Evolutionary conservation across 2,888 invertebrate species (phyloP).

Genomic region (Protula sp.): DNA sequence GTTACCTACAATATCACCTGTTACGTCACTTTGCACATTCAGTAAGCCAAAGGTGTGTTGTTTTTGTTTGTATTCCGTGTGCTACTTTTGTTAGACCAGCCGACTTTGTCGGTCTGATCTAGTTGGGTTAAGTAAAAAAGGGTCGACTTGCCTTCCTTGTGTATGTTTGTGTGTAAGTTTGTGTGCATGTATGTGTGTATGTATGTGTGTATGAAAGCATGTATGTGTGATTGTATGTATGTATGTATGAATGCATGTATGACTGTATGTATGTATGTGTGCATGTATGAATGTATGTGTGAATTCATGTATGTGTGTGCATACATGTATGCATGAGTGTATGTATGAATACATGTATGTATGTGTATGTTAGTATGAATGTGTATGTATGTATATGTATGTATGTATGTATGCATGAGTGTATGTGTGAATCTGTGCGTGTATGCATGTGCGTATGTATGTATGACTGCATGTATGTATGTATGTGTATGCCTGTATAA

Average conservation of each 20-base stretch:
- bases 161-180: conserved; percentile 10
- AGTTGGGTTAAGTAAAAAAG: too few relatives aligned
- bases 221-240: background rate
- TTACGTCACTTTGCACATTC: too few relatives aligned
- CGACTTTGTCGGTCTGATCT: too few relatives aligned
- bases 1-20: too few relatives aligned
- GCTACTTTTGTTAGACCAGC: too few relatives aligned
- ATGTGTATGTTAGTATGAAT: conserved; percentile 8
- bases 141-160: conserved; percentile 2
- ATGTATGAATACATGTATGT: conserved; percentile 6
- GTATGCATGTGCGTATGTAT: too few relatives aligned
- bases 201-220: conserved; percentile 1
- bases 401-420: conserved; percentile 10
- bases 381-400: conserved; percentile 9
- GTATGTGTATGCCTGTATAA: background rate
- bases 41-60: too few relatives aligned
- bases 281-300: conserved; percentile 11
- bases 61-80: too few relatives aligned
- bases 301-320: conserved; percentile 6
- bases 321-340: background rate
- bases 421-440: conserved; percentile 8
- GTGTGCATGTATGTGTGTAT: conserved; percentile 9
- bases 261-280: conserved; percentile 4
- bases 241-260: background rate
- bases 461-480: background rate